Evolutionary conservation across 2,113 vertebrate genomes (phyloP), one percentile per base, ranked within the genome.

Genomic region (Anoplopoma fimbria): DNA sequence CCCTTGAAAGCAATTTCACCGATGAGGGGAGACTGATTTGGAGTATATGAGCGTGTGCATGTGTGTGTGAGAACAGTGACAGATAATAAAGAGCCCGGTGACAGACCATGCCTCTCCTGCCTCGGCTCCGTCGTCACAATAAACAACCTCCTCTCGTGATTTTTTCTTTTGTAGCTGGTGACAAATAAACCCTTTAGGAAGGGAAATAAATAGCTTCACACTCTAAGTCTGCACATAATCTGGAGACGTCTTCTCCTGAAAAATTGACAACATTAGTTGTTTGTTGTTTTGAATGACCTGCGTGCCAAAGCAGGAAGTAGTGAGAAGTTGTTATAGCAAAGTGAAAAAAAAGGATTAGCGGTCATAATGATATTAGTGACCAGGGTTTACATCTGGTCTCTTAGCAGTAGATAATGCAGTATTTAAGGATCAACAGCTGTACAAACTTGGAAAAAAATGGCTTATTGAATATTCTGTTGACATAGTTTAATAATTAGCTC

Each of bases 1-100:
- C 58, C 60, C 64, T 64, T 74, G 36, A 86, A 91, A 86, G 88
- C 89, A 89, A 91, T 90, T 92, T 93, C 88, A 90, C 87, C 49
- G 80, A 84, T 84, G 85, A 88, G 53, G 75, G 71, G 89, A 89
- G 82, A 77, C 68, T 71, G 84, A 86, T 83, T 78, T 67, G 42
- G 47, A 57, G 58, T 69, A 10, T 69, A 62, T 31, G 61, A 33
- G 51, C 9, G 49, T 49, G 74, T 47, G 61, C 25, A 17, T 33
- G 79, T 61, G 76, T 62, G 73, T 79, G 74, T 74, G 74, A 64
- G n/a, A 79, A 64, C 70, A 55, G 45, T 74, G 85, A 74, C 65
- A 87, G 84, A 87, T 84, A 85, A 85, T 75, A 15, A 65, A 81
- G 69, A 33, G 47, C 45, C 57, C 60, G 76, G 78, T 84, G 69